phyloP scores from a whole-genome alignment of 53 echinoderm and acorn worm genomes.

The Antedon mediterranea region DNA sequence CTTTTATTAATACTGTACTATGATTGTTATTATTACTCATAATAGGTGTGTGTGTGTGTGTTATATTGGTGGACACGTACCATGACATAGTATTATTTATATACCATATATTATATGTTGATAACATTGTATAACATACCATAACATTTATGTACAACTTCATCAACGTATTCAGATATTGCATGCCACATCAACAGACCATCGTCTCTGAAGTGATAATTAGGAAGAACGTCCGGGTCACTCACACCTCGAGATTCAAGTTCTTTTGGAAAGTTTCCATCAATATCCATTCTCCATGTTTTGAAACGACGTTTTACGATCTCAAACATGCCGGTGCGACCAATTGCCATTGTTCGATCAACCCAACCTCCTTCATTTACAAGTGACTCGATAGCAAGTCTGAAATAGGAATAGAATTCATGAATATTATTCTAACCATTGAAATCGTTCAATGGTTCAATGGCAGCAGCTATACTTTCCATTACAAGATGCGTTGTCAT shows the following conservation, averaged over 20 bases:
- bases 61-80: too few relatives aligned
- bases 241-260: slow-evolving; percentile 56
- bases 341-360: slow-evolving; percentile 56
- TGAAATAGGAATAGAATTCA: neutral
- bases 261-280: slow-evolving; percentile 57
- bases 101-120: neutral
- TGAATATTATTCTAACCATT: neutral
- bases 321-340: slow-evolving; percentile 40
- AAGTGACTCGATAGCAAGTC: slow-evolving; percentile 19
- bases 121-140: too few relatives aligned
- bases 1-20: too few relatives aligned
- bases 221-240: slow-evolving; percentile 43
- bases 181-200: slow-evolving; percentile 43
- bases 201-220: slow-evolving; percentile 78
- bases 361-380: slow-evolving; percentile 45
- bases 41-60: too few relatives aligned
- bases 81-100: neutral
- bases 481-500: too few relatives aligned
- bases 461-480: too few relatives aligned
- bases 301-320: slow-evolving; percentile 28
- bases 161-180: slow-evolving; percentile 19
- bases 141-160: slow-evolving; percentile 12
- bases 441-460: too few relatives aligned
- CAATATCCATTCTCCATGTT: slow-evolving; percentile 52
- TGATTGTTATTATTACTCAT: too few relatives aligned